Conservation (phyloP, 2,113 vertebrate species). For the Catharus minimus region DNA sequence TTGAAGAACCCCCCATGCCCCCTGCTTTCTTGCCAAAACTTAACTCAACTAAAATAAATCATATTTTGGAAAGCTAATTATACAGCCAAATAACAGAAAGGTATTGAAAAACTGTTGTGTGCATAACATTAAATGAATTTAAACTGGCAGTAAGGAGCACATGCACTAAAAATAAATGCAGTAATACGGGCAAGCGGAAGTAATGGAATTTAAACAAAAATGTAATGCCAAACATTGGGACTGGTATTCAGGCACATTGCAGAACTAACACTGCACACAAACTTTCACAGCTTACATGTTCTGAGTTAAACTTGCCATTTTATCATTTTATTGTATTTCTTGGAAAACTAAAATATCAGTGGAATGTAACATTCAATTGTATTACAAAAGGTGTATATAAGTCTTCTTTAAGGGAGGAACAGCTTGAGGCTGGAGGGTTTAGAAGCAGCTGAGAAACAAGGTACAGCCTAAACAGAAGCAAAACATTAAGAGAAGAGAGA, state of each 20-base stretch:
- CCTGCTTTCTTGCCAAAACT: constrained; percentile 31
- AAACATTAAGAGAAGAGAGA: not conserved
- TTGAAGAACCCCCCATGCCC: constrained; percentile 3
- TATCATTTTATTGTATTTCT: not conserved
- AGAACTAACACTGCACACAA: not conserved
- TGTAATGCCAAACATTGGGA: not conserved
- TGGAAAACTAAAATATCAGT: not conserved
- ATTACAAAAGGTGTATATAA: not conserved
- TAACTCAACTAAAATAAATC: constrained; percentile 55
- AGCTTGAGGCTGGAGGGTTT: not conserved
- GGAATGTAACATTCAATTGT: not conserved
- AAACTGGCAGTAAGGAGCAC: constrained; percentile 17
- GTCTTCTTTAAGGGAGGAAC: not conserved
- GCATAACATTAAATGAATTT: constrained; percentile 57
- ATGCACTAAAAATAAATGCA: not conserved
- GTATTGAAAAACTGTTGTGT: constrained; percentile 38
- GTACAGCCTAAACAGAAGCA: constrained; percentile 16
- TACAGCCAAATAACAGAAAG: constrained; percentile 56
- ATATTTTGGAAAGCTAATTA: constrained; percentile 63
- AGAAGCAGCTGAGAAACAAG: not conserved
- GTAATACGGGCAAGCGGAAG: constrained; percentile 5
- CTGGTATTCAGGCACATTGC: not conserved
- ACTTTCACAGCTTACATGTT: not conserved
- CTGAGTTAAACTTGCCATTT: not conserved
- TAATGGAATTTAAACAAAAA: constrained; percentile 51